These are phyloP conservation scores for Adineta ricciae DNA, from an alignment of 2,888 invertebrate genomes.

Conservation along the genomic window DNA sequence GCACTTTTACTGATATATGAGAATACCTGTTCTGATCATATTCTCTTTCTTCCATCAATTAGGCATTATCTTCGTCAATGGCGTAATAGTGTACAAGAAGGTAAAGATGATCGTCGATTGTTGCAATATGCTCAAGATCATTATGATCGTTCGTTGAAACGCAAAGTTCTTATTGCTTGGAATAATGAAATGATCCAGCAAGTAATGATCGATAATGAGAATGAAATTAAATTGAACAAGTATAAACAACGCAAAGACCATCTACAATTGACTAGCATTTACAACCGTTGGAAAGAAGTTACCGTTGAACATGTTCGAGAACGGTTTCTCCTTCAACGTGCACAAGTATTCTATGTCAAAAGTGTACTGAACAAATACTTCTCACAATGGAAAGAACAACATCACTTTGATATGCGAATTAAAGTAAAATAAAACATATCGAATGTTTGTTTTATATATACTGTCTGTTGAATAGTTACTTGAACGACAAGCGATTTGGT, in stretches of 20 bases:
- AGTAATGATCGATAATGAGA: not conserved
- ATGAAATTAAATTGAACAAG: not conserved
- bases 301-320: not conserved
- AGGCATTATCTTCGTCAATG: slow-evolving; percentile 6
- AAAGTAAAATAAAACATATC: not conserved
- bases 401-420: not conserved
- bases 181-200: slow-evolving; percentile 16
- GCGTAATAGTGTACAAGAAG: not conserved
- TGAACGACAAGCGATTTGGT: slow-evolving; percentile 11
- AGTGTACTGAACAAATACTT: not conserved
- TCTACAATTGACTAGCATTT: not conserved
- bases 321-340: not conserved
- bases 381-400: slow-evolving; percentile 7
- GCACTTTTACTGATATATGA: no score
- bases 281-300: not conserved
- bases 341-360: not conserved
- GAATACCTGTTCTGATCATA: no score
- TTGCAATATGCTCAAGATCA: not conserved
- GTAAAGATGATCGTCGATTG: not conserved
- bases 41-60: not conserved
- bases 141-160: slow-evolving; percentile 19
- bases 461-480: not conserved
- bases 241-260: not conserved
- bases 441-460: not conserved
- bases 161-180: not conserved